Evolutionary conservation across 2,797 vertebrate species (phyloP).

Genomic region (Sebastes paucispinis): DNA sequence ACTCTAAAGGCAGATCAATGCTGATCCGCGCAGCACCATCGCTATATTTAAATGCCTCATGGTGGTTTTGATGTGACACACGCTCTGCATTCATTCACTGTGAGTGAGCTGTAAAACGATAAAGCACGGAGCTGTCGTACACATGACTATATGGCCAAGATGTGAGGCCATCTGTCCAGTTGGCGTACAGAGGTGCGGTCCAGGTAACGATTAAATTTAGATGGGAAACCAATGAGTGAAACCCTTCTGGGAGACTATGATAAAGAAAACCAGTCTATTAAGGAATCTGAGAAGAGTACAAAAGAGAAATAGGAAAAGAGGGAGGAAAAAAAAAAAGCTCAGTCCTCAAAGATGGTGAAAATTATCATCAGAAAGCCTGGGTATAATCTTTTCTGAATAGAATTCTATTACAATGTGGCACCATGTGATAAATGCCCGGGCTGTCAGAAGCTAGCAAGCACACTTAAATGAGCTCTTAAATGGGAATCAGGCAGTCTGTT

Average conservation of each 20-base stretch:
- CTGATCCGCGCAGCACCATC: neutral
- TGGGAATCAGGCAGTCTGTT: slow-evolving; percentile 61
- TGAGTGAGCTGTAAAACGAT: slow-evolving; percentile 32
- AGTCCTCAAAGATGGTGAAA: slow-evolving; percentile 70
- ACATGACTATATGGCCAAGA: slow-evolving; percentile 2
- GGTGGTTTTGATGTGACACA: slow-evolving; percentile 22
- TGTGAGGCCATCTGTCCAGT: slow-evolving; percentile 48
- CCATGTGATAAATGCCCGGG: slow-evolving; percentile 72
- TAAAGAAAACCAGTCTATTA: slow-evolving; percentile 34
- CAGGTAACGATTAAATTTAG: slow-evolving; percentile 43
- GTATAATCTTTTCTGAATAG: slow-evolving; percentile 81
- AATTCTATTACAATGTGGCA: slow-evolving; percentile 77
- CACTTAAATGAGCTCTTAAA: slow-evolving; percentile 77
- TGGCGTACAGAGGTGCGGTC: slow-evolving; percentile 49
- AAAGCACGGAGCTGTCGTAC: neutral
- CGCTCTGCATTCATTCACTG: slow-evolving; percentile 8
- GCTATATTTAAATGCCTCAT: slow-evolving; percentile 9
- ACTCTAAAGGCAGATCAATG: neutral
- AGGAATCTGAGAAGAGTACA: slow-evolving; percentile 52
- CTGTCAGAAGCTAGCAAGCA: slow-evolving; percentile 70
- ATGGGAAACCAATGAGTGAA: slow-evolving; percentile 37
- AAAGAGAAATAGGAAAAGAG: slow-evolving; percentile 25
- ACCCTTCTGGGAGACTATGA: slow-evolving; percentile 11
- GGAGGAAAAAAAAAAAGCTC: slow-evolving; percentile 33
- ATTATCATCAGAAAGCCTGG: slow-evolving; percentile 78